Conservation (phyloP, 2,888 invertebrate genomes). For the Chymomyza caudatula region DNA sequence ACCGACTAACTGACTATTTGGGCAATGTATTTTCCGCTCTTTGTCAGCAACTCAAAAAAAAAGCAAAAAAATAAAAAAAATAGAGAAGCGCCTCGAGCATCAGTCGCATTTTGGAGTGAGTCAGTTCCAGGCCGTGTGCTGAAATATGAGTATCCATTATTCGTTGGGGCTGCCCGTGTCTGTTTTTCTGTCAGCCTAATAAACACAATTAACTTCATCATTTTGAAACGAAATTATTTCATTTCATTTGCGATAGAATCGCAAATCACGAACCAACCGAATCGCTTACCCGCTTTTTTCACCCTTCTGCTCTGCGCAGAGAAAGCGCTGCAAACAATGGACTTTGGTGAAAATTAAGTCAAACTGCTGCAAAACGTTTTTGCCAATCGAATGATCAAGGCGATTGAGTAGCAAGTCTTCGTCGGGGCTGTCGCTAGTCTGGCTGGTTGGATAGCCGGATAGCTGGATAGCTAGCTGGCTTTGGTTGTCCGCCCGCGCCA, state of each 20-base stretch:
- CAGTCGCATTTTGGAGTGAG: slow-evolving; percentile 38
- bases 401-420: slow-evolving; percentile 34
- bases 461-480: neutral
- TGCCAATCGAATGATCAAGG: slow-evolving; percentile 57
- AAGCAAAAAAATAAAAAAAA: slow-evolving; percentile 19
- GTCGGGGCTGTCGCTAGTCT: neutral
- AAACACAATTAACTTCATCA: slow-evolving; percentile 74
- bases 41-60: neutral
- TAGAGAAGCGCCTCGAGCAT: slow-evolving; percentile 58
- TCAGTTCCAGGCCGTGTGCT: slow-evolving; percentile 24
- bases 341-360: slow-evolving; percentile 75
- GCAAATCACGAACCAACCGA: slow-evolving; percentile 72
- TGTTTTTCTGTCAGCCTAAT: slow-evolving; percentile 65
- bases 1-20: slow-evolving; percentile 39
- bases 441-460: neutral
- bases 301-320: neutral
- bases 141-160: slow-evolving; percentile 26
- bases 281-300: neutral
- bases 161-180: neutral
- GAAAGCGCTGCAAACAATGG: neutral
- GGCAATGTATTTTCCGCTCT: slow-evolving; percentile 32
- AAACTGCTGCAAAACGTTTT: slow-evolving; percentile 65
- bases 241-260: slow-evolving; percentile 76
- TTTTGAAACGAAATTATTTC: slow-evolving; percentile 76
- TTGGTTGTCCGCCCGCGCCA: slow-evolving; percentile 37